phyloP scores from a whole-genome alignment of 2,888 invertebrate species.

The Protodeltote pygarga region DNA sequence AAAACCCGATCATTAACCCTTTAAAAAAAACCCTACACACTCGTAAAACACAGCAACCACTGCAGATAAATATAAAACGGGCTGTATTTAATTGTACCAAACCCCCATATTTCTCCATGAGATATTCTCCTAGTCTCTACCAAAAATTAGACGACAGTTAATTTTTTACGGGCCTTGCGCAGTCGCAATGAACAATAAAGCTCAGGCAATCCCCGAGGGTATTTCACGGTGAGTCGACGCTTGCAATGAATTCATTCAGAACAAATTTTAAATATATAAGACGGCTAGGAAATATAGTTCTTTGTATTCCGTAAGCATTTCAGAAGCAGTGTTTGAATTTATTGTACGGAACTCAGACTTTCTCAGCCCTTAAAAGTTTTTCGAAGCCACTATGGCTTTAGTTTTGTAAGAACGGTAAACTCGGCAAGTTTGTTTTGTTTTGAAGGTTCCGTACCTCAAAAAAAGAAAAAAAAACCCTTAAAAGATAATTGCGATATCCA shows the following conservation, averaged over 20 bases:
- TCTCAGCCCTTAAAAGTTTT: too few species aligned
- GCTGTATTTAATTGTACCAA: slow-evolving; percentile 37
- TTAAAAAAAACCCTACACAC: slow-evolving; percentile 14
- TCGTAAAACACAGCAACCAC: slow-evolving; percentile 23
- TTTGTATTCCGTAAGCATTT: slow-evolving; percentile 14
- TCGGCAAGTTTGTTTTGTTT: too few species aligned
- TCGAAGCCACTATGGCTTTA: too few species aligned
- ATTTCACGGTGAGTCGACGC: slow-evolving; percentile 53
- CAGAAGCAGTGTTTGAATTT: background rate
- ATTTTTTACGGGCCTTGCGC: slow-evolving; percentile 49
- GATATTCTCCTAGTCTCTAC: slow-evolving; percentile 38
- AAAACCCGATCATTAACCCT: too few species aligned
- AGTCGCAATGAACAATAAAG: slow-evolving; percentile 56
- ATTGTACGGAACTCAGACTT: background rate
- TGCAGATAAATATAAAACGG: slow-evolving; percentile 27
- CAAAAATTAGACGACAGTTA: slow-evolving; percentile 49
- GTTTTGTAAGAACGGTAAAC: too few species aligned
- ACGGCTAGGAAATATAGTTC: slow-evolving; percentile 23
- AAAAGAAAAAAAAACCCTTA: too few species aligned
- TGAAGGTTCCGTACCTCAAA: too few species aligned
- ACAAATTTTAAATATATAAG: slow-evolving; percentile 54
- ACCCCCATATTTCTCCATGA: slow-evolving; percentile 35
- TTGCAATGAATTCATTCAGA: slow-evolving; percentile 58
- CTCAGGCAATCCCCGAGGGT: slow-evolving; percentile 47
- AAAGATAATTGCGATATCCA: too few species aligned